Conservation (phyloP, 1,140 invertebrate genomes). For the Diprion similis region DNA sequence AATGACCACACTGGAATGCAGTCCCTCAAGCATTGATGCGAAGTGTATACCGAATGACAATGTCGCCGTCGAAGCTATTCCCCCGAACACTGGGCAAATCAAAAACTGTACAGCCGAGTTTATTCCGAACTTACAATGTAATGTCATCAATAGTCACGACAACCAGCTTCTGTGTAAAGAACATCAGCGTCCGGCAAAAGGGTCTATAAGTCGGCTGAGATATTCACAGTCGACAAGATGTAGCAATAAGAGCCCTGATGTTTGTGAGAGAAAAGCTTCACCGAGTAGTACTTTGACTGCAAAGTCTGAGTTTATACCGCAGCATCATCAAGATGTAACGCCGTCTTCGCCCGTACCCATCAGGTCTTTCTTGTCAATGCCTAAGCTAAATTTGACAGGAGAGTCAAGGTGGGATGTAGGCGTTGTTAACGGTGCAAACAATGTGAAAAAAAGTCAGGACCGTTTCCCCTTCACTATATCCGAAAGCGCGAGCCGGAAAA, state of each 20-base stretch:
- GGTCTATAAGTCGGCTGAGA: background rate
- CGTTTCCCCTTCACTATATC: slow-evolving; percentile 50
- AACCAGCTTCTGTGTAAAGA: background rate
- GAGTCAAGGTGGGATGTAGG: background rate
- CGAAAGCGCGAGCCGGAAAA: slow-evolving; percentile 23
- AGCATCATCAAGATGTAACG: background rate
- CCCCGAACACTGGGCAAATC: background rate
- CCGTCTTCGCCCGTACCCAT: background rate
- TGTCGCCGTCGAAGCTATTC: background rate
- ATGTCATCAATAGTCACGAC: background rate
- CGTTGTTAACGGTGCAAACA: background rate
- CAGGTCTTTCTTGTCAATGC: background rate
- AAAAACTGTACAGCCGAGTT: background rate
- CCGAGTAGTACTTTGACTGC: background rate
- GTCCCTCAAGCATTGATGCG: background rate
- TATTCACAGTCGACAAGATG: slow-evolving; percentile 5
- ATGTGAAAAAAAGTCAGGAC: slow-evolving; percentile 37
- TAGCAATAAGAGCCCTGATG: too few relatives aligned
- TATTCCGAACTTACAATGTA: background rate
- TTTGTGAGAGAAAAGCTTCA: background rate
- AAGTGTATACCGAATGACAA: background rate
- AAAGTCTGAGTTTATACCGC: background rate
- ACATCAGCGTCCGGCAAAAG: too few relatives aligned
- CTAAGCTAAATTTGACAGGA: background rate
- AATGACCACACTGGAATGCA: too few relatives aligned